These are phyloP conservation scores for Apus apus DNA, from an alignment of 2,113 vertebrate species.

Conservation along the genomic window DNA sequence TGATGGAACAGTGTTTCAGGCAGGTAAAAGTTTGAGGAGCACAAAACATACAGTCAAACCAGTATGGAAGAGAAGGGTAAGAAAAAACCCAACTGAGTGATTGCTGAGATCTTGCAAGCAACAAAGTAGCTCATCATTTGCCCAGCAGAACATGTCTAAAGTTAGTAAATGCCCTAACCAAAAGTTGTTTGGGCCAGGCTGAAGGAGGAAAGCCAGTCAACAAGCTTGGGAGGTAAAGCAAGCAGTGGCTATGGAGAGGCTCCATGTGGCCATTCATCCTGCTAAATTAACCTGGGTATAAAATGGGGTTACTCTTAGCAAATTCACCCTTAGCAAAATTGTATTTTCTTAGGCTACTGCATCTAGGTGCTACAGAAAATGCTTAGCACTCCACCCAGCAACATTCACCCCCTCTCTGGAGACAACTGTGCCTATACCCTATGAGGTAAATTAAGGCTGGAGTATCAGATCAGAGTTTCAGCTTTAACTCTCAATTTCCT, in stretches of 20 bases:
- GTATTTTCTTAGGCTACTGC: neutral
- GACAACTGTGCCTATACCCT: neutral
- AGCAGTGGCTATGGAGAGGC: neutral
- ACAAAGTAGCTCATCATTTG: neutral
- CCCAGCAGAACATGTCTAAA: neutral
- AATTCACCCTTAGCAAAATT: neutral
- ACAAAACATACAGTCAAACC: neutral
- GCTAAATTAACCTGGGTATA: neutral
- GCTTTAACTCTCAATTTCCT: conserved; percentile 78
- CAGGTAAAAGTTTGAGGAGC: neutral
- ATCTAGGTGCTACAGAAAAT: neutral
- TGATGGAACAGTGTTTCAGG: neutral
- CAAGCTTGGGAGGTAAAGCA: neutral
- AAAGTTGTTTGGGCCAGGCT: neutral
- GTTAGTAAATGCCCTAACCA: neutral
- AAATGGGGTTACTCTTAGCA: neutral
- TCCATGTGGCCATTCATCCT: neutral
- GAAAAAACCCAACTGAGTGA: neutral
- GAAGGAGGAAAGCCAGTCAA: neutral
- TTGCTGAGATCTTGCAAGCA: neutral
- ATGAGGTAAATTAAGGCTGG: conserved; percentile 40
- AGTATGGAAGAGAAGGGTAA: neutral
- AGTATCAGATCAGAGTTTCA: conserved; percentile 65
- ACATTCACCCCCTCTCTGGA: neutral
- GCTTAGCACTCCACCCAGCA: neutral